Evolutionary conservation across 2,113 vertebrate species (phyloP), one percentile per base, ranked within the genome.

Genomic region (Typhlomys cinereus): DNA sequence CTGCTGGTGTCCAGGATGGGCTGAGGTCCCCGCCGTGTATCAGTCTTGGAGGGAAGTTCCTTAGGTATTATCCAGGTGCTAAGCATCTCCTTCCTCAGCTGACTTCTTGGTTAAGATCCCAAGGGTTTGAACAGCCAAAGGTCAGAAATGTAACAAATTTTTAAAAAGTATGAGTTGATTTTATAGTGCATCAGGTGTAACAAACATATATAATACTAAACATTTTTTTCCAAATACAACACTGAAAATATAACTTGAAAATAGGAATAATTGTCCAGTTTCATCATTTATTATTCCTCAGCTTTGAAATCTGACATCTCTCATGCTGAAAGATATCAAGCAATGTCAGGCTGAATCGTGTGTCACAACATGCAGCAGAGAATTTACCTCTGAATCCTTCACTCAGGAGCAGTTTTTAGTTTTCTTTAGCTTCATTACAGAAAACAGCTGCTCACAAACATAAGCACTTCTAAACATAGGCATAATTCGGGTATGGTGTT

Each of bases 391-490:
- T 9, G 21, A 64, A n/a, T 48, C 61, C 57, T 34, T 81, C 41
- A 64, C n/a, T 64, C 31, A 34, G 59, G 41, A 36, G 61, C 61
- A 67, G 66, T 29, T 44, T 83, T 36, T 66, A 50, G 7, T 50
- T 23, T 50, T 39, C 17, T 39, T 64, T 31, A 2, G 10, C 46
- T n/a, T 29, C 41, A 48, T 29, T 74, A 57, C 46, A 90, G 73
- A 73, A 85, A 82, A 81, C 1, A 73, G 79, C 67, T 67, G 86
- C 74, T 95, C 62, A 69, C 34, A 67, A 61, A 87, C 20, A 52
- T 21, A 74, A 41, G 36, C 61, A 14, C 54, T 95, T 92, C 78
- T 79, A 57, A 66, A 92, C 91, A 73, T 25, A 27, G 81, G 15
- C 71, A 74, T 80, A 83, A 50, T 70, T 66, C 83, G 27, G 39